phyloP scores from a whole-genome alignment of 1,140 invertebrate species.

The Drosophila parvula region DNA sequence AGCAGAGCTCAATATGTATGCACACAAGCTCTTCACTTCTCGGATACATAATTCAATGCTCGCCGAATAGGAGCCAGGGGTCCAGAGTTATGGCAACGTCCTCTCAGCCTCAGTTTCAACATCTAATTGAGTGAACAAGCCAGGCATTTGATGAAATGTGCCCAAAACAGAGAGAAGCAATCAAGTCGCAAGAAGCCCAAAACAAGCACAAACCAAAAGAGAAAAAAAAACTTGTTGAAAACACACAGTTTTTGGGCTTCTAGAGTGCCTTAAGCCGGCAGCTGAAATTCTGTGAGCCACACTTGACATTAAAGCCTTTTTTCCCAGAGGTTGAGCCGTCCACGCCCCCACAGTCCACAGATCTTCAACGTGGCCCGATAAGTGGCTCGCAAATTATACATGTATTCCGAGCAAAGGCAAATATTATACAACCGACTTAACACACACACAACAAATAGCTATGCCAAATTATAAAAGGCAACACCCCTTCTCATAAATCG shows the following conservation, averaged over 20 bases:
- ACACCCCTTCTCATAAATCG: slow-evolving; percentile 58
- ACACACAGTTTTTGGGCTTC: slow-evolving; percentile 36
- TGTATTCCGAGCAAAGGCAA: slow-evolving; percentile 37
- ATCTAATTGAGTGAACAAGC: slow-evolving; percentile 51
- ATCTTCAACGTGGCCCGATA: slow-evolving; percentile 29
- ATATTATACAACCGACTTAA: slow-evolving; percentile 53
- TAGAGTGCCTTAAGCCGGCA: slow-evolving; percentile 33
- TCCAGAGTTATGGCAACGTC: slow-evolving; percentile 44
- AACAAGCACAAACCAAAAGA: not conserved
- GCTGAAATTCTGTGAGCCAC: slow-evolving; percentile 38
- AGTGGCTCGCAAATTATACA: slow-evolving; percentile 51
- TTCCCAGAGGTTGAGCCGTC: slow-evolving; percentile 20
- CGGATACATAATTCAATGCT: slow-evolving; percentile 27
- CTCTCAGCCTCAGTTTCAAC: slow-evolving; percentile 39
- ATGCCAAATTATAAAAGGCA: slow-evolving; percentile 58
- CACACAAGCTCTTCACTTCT: slow-evolving; percentile 17
- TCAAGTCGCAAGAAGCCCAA: slow-evolving; percentile 8
- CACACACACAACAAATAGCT: slow-evolving; percentile 21
- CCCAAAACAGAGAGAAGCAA: slow-evolving; percentile 48
- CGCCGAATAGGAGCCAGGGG: not conserved
- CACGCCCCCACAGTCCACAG: slow-evolving; percentile 51
- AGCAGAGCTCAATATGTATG: slow-evolving; percentile 10
- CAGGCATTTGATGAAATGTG: slow-evolving; percentile 46
- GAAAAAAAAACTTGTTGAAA: slow-evolving; percentile 43
- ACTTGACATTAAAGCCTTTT: slow-evolving; percentile 66